Percentiles rank a stretch among this genome's conserved stretches.
phyloP scores from a whole-genome alignment of 2,888 invertebrate genomes.

The Malthinus flaveolus region DNA sequence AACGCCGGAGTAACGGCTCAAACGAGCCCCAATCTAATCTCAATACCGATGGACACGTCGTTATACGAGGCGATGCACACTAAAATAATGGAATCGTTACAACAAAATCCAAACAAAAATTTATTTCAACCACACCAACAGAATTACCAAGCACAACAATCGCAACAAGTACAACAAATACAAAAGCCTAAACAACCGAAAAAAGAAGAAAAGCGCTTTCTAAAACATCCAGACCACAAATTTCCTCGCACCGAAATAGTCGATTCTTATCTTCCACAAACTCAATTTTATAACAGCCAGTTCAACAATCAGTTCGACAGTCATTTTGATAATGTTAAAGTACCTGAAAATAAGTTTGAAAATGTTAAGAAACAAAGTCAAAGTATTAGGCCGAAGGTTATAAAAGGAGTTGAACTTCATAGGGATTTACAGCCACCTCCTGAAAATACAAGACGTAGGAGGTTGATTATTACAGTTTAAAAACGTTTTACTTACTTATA shows the following conservation, averaged over 20 bases:
- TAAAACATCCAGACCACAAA: neutral
- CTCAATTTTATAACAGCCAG: neutral
- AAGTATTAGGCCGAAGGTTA: neutral
- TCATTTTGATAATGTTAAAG: neutral
- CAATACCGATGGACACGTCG: slow-evolving; percentile 10
- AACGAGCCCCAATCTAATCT: neutral
- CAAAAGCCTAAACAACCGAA: no score
- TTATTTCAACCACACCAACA: neutral
- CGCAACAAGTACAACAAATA: no score
- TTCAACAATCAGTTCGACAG: neutral
- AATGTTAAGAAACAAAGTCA: neutral
- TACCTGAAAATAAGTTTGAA: no score
- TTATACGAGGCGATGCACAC: slow-evolving; percentile 14
- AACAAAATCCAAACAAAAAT: neutral
- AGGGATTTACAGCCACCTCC: slow-evolving; percentile 17
- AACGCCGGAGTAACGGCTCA: slow-evolving; percentile 28
- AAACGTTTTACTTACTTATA: slow-evolving; percentile 7
- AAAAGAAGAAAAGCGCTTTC: neutral
- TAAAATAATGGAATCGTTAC: neutral
- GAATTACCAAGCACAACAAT: neutral
- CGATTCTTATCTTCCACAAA: neutral
- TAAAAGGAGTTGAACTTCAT: slow-evolving; percentile 9
- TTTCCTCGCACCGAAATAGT: neutral
- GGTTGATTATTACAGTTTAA: neutral
- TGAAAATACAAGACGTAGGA: slow-evolving; percentile 8